A percentile compares a stretch with the other conserved stretches of the same genome.
Conservation (phyloP, 2,113 vertebrate genomes). For the Procavia capensis region DNA sequence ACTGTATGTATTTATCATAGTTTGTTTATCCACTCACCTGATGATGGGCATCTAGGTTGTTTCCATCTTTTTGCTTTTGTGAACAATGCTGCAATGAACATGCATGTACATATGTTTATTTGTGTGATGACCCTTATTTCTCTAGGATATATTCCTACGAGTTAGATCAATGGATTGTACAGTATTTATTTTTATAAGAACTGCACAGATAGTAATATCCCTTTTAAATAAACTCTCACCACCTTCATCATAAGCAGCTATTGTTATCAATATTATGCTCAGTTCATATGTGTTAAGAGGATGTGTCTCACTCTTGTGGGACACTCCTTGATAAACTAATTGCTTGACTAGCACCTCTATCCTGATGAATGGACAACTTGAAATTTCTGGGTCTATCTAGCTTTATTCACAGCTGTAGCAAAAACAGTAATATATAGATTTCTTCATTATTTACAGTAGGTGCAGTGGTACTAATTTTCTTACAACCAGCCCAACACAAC, state of each 20-base stretch:
- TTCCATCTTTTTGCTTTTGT: no score
- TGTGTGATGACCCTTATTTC: no score
- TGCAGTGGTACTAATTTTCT: neutral
- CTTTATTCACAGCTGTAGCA: neutral
- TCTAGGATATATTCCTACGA: no score
- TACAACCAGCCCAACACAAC: neutral
- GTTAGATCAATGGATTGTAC: no score
- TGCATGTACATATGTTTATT: no score
- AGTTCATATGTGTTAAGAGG: neutral
- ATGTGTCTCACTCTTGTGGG: neutral
- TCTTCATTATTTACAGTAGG: neutral
- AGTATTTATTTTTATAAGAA: no score
- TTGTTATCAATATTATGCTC: neutral
- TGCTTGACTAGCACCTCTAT: neutral
- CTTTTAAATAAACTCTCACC: neutral
- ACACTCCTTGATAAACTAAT: neutral
- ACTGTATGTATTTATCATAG: no score
- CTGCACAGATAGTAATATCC: neutral
- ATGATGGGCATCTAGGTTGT: no score
- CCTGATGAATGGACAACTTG: neutral
- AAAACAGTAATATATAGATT: neutral
- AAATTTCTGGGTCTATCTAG: neutral
- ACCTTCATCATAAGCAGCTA: neutral
- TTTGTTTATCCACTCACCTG: no score
- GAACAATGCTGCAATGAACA: no score